phyloP scores from a whole-genome alignment of 2,888 invertebrate species.

The Tiphia femorata region DNA sequence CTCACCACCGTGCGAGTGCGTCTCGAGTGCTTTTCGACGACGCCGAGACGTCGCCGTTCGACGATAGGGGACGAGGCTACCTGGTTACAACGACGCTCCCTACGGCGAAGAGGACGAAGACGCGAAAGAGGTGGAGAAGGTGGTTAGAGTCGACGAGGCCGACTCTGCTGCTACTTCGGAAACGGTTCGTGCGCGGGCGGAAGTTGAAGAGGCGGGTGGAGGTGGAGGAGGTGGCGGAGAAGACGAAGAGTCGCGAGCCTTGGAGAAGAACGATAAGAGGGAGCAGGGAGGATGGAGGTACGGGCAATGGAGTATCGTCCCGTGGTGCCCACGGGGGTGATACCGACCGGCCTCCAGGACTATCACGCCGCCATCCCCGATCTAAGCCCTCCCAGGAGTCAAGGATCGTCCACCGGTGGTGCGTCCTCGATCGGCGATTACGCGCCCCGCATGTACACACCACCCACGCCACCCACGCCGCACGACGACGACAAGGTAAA shows the following conservation, averaged over 20 bases:
- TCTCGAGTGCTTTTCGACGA: too few species aligned
- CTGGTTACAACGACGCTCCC: not conserved
- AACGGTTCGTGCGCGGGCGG: too few species aligned
- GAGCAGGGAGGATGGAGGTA: slow-evolving; percentile 70
- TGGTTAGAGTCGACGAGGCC: too few species aligned
- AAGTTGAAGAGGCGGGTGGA: not conserved
- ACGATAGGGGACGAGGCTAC: not conserved
- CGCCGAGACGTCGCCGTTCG: not conserved
- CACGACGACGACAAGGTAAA: slow-evolving; percentile 68
- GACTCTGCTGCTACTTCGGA: too few species aligned
- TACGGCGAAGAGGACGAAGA: not conserved
- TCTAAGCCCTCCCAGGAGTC: slow-evolving; percentile 66
- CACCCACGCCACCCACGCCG: slow-evolving; percentile 66
- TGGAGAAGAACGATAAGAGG: not conserved
- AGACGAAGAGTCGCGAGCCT: not conserved
- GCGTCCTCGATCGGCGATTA: slow-evolving; percentile 67
- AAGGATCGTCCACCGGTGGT: slow-evolving; percentile 67
- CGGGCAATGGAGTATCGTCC: slow-evolving; percentile 73
- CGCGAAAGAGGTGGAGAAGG: not conserved
- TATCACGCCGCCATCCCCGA: slow-evolving; percentile 67
- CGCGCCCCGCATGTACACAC: slow-evolving; percentile 67
- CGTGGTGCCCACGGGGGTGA: slow-evolving; percentile 68
- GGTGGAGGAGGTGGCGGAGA: not conserved
- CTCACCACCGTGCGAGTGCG: not conserved
- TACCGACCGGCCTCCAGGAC: slow-evolving; percentile 63